Evolutionary conservation across 2,797 vertebrate species (phyloP), one percentile per base, ranked within the genome.

Genomic region (Fistularia tabacaria): DNA sequence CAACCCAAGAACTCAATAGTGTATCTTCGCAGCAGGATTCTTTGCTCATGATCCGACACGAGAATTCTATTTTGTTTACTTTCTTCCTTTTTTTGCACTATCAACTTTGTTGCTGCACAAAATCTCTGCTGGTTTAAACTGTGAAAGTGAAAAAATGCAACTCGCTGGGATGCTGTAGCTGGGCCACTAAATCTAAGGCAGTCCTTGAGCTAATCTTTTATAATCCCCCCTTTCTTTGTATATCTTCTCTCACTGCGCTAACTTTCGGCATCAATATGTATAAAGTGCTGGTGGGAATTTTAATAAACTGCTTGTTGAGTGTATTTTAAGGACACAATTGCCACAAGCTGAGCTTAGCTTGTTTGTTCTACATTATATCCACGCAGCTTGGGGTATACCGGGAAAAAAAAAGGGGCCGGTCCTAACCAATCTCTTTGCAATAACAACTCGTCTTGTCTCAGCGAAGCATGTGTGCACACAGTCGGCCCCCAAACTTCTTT

Each of bases 301-400:
- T 77, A 63, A 66, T 78, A 66, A 77, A 77, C 39, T n/a, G 25
- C 64, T 64, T 7, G n/a, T 55, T 66, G 66, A 68, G 64, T 63
- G 66, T 63, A 43, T 77, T 81, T 73, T 65, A 61, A 77, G 69
- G 64, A 69, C 58, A 59, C 52, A 64, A 46, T 58, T 60, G 64
- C 61, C 71, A 61, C 39, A 12, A 66, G 54, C 61, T 54, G 36
- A 58, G 44, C 54, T 55, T 14, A 11, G 50, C 39, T 64, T 66
- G 58, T 73, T 72, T 52, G 41, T 42, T 36, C 39, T 51, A 3
- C 44, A 40, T 8, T 40, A 8, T 10, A 52, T 51, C 57, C 47
- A 45, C 41, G 57, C 49, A 71, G 59, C 43, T 53, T 54, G 52
- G 57, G 62, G 51, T 55, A 64, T 68, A 57, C 51, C 59, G 51